Evolutionary conservation across 2,888 invertebrate species (phyloP).

Genomic region (Therioaphis trifolii): DNA sequence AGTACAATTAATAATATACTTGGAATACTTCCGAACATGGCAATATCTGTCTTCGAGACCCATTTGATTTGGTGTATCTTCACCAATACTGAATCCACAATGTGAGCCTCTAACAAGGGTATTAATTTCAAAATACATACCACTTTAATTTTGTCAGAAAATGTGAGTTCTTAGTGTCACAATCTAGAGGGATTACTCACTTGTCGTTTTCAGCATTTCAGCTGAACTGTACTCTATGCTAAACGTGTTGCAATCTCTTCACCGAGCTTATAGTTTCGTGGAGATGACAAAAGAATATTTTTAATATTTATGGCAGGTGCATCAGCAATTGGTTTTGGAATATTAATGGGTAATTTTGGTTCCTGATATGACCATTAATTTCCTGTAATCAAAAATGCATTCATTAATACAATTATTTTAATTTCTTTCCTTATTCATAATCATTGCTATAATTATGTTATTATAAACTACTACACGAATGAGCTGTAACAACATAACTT

Average conservation of each 20-base stretch:
- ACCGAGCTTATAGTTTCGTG: constrained; percentile 85
- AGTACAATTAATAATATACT: too few relatives aligned
- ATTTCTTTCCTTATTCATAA: too few relatives aligned
- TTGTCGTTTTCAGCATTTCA: constrained; percentile 79
- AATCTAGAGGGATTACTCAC: constrained; percentile 94
- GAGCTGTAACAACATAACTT: too few relatives aligned
- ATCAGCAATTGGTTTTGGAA: constrained; percentile 76
- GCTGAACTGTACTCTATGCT: constrained; percentile 94
- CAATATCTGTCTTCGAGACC: constrained; percentile 96
- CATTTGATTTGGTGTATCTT: constrained; percentile 99
- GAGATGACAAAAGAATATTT: constrained; percentile 79
- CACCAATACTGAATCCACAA: constrained; percentile 97
- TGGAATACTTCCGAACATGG: constrained; percentile 93
- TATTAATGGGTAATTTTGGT: constrained; percentile 74
- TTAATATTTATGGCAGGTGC: constrained; percentile 81
- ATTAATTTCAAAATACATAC: constrained; percentile 67
- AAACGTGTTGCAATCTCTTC: constrained; percentile 87
- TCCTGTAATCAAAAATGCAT: constrained; percentile 47
- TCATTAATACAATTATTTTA: too few relatives aligned
- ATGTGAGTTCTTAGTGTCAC: constrained; percentile 99
- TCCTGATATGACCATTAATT: constrained; percentile 73
- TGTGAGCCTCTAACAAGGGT: constrained; percentile 80
- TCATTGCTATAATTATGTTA: too few relatives aligned
- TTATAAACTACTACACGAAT: too few relatives aligned
- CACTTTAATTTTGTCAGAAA: constrained; percentile 89